Base-by-base conservation (phyloP, 2,888 invertebrate species). In the Plebejus anna region DNA sequence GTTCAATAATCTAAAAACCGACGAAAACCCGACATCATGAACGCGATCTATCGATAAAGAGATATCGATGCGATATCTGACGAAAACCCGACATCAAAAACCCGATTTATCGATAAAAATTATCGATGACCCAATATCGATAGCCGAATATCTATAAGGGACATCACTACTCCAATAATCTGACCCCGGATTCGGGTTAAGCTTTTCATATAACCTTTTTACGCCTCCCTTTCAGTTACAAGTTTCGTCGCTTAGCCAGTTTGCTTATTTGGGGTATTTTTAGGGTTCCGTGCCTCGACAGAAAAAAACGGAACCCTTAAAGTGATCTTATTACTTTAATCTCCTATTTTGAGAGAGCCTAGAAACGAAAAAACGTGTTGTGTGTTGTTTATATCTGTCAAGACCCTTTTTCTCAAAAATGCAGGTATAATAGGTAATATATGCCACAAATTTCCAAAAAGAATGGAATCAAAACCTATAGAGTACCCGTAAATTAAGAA, bases 161-260 rank as follows among this genome's bases (percentile, higher is more conserved):
- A 5, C 80, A 77, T 76, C 80, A 80, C 81, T 81, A 78, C 75
- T 84, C 85, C 84, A 82, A 87, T 89, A 89, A 84, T 85, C 84
- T 87, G 87, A 87, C 88, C 87, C 78, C 82, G 55, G 83, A 84
- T 84, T 83, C 82, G 86, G 89, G 87, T 86, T 89, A 87, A 89
- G 87, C 88, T 85, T 84, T 86, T 83, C 84, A 84, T 84, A 89
- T 87, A 89, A 80, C 79, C 79, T 84, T 85, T 86, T 79, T 79
- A 61, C 61, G 61, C 84, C 9, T 61, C 61, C 78, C 80, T 80
- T 81, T 78, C 76, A 77, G 78, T 79, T 79, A 82, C 82, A 22
- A 22, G 22, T 22, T 22, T 22, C 22, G 22, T 76, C 81, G 81
- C 81, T 82, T 81, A 81, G 80, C 36, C 51, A 76, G 70, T 75